Evolutionary conservation across 2,888 invertebrate genomes (phyloP).

Genomic region (Ennomos erosarius): DNA sequence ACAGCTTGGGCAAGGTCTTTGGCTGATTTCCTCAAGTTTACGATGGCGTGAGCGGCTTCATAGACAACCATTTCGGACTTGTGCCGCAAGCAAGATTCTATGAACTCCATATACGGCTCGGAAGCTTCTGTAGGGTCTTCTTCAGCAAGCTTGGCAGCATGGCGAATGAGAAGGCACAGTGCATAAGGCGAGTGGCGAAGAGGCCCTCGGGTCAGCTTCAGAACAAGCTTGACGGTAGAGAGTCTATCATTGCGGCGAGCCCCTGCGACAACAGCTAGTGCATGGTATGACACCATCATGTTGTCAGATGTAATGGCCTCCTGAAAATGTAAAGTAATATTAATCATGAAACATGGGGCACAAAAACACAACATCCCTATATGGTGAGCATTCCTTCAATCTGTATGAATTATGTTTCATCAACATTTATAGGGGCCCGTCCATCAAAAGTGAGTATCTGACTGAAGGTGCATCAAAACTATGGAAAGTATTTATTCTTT

Average conservation of each 20-base stretch:
- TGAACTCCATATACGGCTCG: conserved; percentile 94
- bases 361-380: too few relatives aligned
- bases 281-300: conserved; percentile 98
- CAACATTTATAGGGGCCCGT: too few relatives aligned
- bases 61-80: conserved; percentile 99
- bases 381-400: too few relatives aligned
- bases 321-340: conserved; percentile 53
- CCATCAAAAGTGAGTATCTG: too few relatives aligned
- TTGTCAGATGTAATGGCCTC: conserved; percentile 82
- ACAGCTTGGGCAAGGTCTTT: conserved; percentile 97
- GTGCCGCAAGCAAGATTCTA: conserved; percentile 97
- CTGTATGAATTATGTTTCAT: not conserved
- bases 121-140: conserved; percentile 91
- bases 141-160: conserved; percentile 97
- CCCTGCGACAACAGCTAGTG: conserved; percentile 97
- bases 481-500: too few relatives aligned
- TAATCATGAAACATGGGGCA: not conserved
- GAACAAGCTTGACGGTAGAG: conserved; percentile 97
- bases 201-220: conserved; percentile 89
- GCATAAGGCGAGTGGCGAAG: conserved; percentile 96
- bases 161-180: conserved; percentile 96
- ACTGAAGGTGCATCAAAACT: too few relatives aligned
- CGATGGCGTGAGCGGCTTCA: conserved; percentile 99
- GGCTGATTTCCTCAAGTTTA: conserved; percentile 93
- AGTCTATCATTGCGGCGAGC: conserved; percentile 97